Evolutionary conservation across 2,888 invertebrate genomes (phyloP).

Genomic region (Erebia epiphron): DNA sequence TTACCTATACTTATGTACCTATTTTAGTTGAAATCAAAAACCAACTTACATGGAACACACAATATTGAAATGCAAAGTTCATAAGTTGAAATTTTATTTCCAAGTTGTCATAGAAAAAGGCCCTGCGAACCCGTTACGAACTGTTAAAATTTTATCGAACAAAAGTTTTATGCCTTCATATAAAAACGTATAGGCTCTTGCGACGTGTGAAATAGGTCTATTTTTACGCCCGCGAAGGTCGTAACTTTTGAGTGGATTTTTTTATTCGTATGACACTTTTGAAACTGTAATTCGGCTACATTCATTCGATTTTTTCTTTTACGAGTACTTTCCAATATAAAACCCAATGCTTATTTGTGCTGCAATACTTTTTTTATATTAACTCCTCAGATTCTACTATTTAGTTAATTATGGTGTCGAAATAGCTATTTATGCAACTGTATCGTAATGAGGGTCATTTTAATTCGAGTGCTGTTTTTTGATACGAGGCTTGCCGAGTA

Average conservation of each 20-base stretch:
- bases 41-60: background rate
- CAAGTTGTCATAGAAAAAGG: slow-evolving; percentile 41
- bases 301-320: slow-evolving; percentile 22
- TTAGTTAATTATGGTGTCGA: slow-evolving; percentile 30
- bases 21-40: too few species aligned
- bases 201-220: slow-evolving; percentile 76
- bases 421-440: too few species aligned
- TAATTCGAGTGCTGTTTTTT: too few species aligned
- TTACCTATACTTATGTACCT: too few species aligned
- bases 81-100: background rate
- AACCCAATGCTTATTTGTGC: slow-evolving; percentile 26
- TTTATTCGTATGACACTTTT: slow-evolving; percentile 70
- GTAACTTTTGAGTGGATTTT: slow-evolving; percentile 71
- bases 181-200: slow-evolving; percentile 67
- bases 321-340: slow-evolving; percentile 21
- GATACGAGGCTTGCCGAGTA: too few species aligned
- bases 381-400: slow-evolving; percentile 28
- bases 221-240: slow-evolving; percentile 69
- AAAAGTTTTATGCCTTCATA: slow-evolving; percentile 65
- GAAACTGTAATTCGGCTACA: slow-evolving; percentile 54
- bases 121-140: slow-evolving; percentile 54
- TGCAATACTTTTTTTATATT: slow-evolving; percentile 27
- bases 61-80: background rate
- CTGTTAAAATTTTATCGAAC: slow-evolving; percentile 76
- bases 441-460: too few species aligned